phyloP scores from a whole-genome alignment of 2,888 invertebrate species.

The Chrysomela aeneicollis region DNA sequence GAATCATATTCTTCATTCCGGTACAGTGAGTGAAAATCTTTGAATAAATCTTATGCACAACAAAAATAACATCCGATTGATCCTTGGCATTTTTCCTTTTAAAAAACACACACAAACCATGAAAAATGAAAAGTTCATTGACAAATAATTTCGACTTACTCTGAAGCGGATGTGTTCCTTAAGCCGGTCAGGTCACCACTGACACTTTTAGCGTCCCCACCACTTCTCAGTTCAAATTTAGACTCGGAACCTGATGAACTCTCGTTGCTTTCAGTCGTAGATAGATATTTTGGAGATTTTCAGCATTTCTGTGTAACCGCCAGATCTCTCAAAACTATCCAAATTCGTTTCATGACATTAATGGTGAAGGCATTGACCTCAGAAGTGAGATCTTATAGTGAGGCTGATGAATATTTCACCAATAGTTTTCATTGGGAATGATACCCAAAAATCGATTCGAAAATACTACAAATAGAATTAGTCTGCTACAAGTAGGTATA shows the following conservation, averaged over 20 bases:
- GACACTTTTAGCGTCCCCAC: conserved; percentile 52
- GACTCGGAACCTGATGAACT: conserved; percentile 49
- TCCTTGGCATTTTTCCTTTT: no score
- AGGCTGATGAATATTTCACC: not conserved
- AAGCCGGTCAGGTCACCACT: conserved; percentile 58
- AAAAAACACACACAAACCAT: conserved; percentile 7
- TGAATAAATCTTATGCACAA: not conserved
- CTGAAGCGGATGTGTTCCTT: conserved; percentile 53
- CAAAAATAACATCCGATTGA: not conserved
- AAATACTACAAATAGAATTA: no score
- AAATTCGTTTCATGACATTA: not conserved
- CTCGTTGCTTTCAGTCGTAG: conserved; percentile 37
- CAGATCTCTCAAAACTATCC: not conserved
- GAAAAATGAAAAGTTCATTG: conserved; percentile 10
- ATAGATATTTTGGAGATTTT: conserved; percentile 22
- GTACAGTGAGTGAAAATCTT: no score
- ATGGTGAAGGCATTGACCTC: conserved; percentile 6
- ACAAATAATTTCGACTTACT: conserved; percentile 48
- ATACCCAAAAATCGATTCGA: no score
- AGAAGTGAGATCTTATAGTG: not conserved
- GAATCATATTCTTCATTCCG: no score
- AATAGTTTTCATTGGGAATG: not conserved
- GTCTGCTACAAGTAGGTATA: no score
- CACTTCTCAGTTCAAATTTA: conserved; percentile 52
- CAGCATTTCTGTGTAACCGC: not conserved